Base-by-base conservation (phyloP, 2,797 vertebrate species). In the Rhodeus uyekii region DNA sequence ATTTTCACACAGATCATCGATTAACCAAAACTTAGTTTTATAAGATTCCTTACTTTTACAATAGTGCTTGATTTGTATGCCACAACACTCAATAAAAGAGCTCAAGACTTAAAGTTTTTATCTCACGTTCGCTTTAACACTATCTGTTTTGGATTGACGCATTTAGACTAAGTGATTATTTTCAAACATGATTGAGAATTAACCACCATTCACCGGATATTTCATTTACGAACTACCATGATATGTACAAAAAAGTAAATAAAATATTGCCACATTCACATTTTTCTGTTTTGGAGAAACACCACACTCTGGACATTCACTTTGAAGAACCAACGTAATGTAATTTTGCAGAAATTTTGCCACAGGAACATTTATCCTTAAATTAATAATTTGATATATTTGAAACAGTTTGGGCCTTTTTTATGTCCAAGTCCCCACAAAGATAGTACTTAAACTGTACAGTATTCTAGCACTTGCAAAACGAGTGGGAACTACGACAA, bases 401-500 rank as follows among this genome's bases (percentile, higher is more conserved):
- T 76, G 34, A 64, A 38, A 78, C 14, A 27, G 67, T 71, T 27
- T 38, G 2, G 4, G 29, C 42, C 6, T 44, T 12, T 24, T 53
- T n/a, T 83, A 18, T 53, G 63, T 84, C 36, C 48, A 39, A 32
- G 75, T 44, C 18, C n/a, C n/a, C 64, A 39, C 68, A 61, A 85
- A 53, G 9, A 16, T 68, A 27, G 73, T 53, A 63, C 76, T 68
- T 63, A 81, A 83, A 87, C 34, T 48, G 9, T 58, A 64, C 64
- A 69, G 53, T 34, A 38, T 46, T 74, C 55, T 46, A 69, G 34
- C 24, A 64, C 46, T 58, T 46, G 22, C n/a, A 42, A 69, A 74
- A 68, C 60, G 34, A 78, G 27, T 8, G 58, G 61, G 39, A 69
- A 55, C 76, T 76, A 46, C 87, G 83, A 88, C 82, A 84, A 65